These are phyloP conservation scores for Rhabdomys pumilio DNA, from an alignment of 2,797 vertebrate genomes.

Conservation along the genomic window DNA sequence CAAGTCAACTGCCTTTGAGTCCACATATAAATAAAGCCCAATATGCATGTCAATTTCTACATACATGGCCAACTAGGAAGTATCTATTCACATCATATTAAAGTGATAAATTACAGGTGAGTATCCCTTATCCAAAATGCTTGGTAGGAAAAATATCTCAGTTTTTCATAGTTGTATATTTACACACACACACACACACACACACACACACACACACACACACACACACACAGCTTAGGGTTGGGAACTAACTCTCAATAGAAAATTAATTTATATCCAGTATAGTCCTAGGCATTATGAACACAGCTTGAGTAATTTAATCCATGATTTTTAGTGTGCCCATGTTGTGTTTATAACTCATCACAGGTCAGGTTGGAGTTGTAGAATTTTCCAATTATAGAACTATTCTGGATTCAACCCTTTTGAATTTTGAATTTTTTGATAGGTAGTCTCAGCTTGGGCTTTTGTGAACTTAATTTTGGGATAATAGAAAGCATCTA, in stretches of 20 bases:
- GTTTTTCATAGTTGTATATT: background rate
- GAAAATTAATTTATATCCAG: background rate
- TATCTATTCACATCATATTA: background rate
- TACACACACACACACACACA: background rate
- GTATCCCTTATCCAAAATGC: background rate
- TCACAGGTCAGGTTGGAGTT: background rate
- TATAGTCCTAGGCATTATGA: too few relatives aligned
- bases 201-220: background rate
- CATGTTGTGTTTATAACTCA: background rate
- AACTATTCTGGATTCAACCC: background rate
- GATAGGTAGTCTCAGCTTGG: background rate
- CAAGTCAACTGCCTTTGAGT: conserved; percentile 6
- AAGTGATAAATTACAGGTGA: background rate
- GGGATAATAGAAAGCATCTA: background rate
- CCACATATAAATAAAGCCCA: background rate
- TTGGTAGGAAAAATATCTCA: background rate
- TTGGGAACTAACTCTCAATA: background rate
- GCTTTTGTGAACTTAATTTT: background rate
- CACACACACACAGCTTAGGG: background rate
- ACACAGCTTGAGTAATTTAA: background rate
- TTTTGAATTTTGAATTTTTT: background rate
- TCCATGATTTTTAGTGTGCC: background rate
- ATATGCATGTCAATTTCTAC: background rate
- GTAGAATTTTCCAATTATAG: background rate
- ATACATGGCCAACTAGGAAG: background rate